Evolutionary conservation across 2,113 vertebrate species (phyloP), one percentile per base, ranked within the genome.

Genomic region (Malurus cyaneus): DNA sequence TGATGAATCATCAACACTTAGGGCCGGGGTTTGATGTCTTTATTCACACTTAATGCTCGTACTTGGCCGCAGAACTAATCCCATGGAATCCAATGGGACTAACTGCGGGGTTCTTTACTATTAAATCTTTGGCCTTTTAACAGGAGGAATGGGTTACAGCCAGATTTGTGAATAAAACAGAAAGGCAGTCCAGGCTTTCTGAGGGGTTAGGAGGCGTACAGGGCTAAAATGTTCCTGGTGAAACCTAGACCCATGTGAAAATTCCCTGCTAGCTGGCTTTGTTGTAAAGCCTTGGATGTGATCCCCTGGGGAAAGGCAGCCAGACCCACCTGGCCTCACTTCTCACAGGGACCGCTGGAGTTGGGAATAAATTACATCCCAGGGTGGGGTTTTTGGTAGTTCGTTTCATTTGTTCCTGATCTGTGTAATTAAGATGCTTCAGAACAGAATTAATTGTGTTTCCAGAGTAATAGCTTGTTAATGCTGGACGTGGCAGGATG

Each of bases 231-330:
- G 44, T 89, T 94, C 89, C 46, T 67, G 53, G 53, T 74, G 94
- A 95, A 97, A 95, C 89, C 71, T 96, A 95, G 95, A 95, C 85
- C 67, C 85, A 86, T 94, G 93, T 89, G 94, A 96, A 96, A 96
- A 90, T 95, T 78, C 72, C 60, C 81, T 46, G 62, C 50, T 94
- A 32, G 84, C 34, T 46, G 54, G 32, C 71, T 92, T 65, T 2
- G 6, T 31, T 73, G 34, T 41, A 56, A 90, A 61, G 21, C 52
- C 36, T 83, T 4, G 11, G 76, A 73, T 72, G 52, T 52, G 89
- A 82, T 88, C 64, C 78, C 52, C 12, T 2, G 42, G 81, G 90
- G 49, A 82, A 56, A 53, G 47, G 78, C 13, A 4, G 46, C 65
- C 1, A 2, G 57, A 36, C 71, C 71, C 92, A 88, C 93, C 94